Base-by-base conservation (phyloP, 2,888 invertebrate genomes). In the Bugula neritina region DNA sequence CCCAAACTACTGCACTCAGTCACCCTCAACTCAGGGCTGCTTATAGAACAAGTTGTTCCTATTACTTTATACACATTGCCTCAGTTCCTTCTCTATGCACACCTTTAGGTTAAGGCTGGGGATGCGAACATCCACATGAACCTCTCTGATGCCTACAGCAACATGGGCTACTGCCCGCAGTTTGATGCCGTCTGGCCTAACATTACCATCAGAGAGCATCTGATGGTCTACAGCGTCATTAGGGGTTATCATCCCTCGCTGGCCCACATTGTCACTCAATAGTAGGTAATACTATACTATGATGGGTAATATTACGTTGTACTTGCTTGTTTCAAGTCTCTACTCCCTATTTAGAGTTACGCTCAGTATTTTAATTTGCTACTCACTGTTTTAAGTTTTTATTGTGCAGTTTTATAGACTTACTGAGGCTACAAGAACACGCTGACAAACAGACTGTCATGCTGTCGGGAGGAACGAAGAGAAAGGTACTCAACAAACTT, bases 161-260 rank as follows among this genome's bases (percentile, higher is more conserved):
- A 89, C 79, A 87, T 93, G 83, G 93, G 93, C 54, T 93, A 92
- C 85, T 93, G 93, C 79, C 92, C 93, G 0, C 93, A 93, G 83
- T 91, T 92, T 82, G 92, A 93, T 85, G 91, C 92, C 25, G 87
- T 91, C 70, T 93, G 92, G 92, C 91, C 91, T 82, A 90, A 90
- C 80, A 90, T 93, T 77, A 92, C 92, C 13, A 89, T 93, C 1
- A 85, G 89, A 35, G 93, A 93, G 83, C 93, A 93, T 82, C 85
- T 93, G 58, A 89, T 90, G 80, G 89, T 90, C 77, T 93, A 92
- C 80, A 91, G 92, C 0, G 89, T 90, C n/a, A 90, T 93, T 72
- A 86, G 91, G 35, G 93, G 93, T n/a, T 90, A 93, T 72, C 89
- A 90, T 75, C 72, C 75, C 34, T 71, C 75, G 2, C 69, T 77